Percentiles rank a stretch among this genome's conserved stretches.
These are phyloP conservation scores for Acinonyx jubatus DNA, from an alignment of 2,113 vertebrate genomes.

Conservation along the genomic window DNA sequence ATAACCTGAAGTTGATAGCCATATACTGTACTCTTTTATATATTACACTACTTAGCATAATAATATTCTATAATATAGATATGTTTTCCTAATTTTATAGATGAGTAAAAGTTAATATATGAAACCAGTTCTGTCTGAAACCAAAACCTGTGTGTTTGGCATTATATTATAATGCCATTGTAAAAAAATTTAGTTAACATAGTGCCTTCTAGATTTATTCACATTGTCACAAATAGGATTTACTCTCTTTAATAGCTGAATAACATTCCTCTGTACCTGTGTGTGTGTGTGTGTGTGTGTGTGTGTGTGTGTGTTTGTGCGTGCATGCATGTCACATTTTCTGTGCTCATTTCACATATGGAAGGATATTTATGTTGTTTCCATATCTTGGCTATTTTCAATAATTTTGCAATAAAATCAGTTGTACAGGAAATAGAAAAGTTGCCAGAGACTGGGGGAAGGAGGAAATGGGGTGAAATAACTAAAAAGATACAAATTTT, in stretches of 20 bases:
- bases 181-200: not conserved
- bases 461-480: not conserved
- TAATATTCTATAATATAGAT: not conserved
- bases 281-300: not conserved
- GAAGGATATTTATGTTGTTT: not conserved
- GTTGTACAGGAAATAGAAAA: not conserved
- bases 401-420: not conserved
- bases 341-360: not conserved
- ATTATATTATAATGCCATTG: not conserved
- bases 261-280: not conserved
- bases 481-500: not conserved
- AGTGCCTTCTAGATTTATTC: not conserved
- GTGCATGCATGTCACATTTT: not conserved
- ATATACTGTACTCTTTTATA: conserved; percentile 8
- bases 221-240: not conserved
- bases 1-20: not conserved
- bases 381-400: not conserved
- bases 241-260: not conserved
- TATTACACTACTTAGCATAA: not conserved
- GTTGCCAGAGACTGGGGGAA: not conserved
- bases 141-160: not conserved
- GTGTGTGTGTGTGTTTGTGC: not conserved
- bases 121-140: not conserved
- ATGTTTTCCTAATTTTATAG: not conserved
- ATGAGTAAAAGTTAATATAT: not conserved